Percentiles rank a stretch among this genome's conserved stretches.
Conservation (phyloP, 2,888 invertebrate species). For the Stratiomys singularior region DNA sequence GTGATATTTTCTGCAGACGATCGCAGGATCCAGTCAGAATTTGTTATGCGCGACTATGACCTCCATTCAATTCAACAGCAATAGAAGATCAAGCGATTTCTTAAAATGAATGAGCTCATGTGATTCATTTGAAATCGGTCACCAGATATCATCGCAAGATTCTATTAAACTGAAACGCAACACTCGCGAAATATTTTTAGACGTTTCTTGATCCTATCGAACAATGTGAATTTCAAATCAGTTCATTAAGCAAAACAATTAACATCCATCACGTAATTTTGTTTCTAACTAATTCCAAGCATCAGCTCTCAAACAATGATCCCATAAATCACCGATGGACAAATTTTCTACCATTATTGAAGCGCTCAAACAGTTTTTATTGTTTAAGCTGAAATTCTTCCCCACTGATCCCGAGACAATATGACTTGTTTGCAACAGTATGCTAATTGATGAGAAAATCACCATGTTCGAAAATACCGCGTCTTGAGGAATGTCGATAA, state of each 20-base stretch:
- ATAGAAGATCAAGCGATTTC: no score
- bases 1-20: no score
- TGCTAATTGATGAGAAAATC: slow-evolving; percentile 7
- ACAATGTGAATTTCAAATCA: no score
- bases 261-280: background rate
- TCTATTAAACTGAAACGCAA: no score
- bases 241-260: background rate
- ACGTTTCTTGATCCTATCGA: no score
- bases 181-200: no score
- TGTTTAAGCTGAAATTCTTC: background rate
- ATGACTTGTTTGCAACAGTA: slow-evolving; percentile 7
- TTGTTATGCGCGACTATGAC: no score
- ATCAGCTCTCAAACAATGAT: slow-evolving; percentile 15
- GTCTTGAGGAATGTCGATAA: background rate
- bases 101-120: no score
- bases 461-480: background rate
- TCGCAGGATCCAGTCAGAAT: no score
- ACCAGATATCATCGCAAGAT: no score
- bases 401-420: background rate
- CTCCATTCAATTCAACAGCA: no score
- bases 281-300: background rate
- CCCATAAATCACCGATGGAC: slow-evolving; percentile 22
- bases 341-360: slow-evolving; percentile 14
- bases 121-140: no score
- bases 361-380: background rate